Base-by-base conservation (phyloP, 2,113 vertebrate species). In the Silurus glanis region DNA sequence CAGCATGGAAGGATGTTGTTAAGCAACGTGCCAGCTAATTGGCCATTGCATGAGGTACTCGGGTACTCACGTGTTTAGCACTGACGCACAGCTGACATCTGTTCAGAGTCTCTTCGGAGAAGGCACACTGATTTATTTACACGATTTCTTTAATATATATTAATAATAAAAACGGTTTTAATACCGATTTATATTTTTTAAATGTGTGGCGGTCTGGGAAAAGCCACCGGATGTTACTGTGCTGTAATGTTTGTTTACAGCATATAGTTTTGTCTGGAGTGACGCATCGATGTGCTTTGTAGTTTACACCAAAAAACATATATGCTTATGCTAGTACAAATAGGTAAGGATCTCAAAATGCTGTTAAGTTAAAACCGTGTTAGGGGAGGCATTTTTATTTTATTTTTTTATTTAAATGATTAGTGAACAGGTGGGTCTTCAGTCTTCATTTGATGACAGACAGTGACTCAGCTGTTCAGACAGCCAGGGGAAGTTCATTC, bases 11-110 rank as follows among this genome's bases (percentile, higher is more conserved):
- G 51, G 49, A 58, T 83, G 47, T 69, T 69, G 53, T 83, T 37
- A 71, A 83, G 82, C 67, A 71, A 72, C 53, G 64, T 80, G 76
- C 76, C 55, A 23, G 64, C 51, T 83, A 71, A 71, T 55, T 56
- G 66, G n/a, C 25, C 25, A n/a, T 58, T 23, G 76, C 76, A 58
- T 59, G 76, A 80, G 76, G 75, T 56, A 56, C 75, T 56, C 17
- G 23, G 55, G 21, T 59, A 37, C 76, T 59, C 76, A 58, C 76
- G 28, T 80, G 76, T 45, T 58, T 58, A 80, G 17, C 55, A 37
- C 76, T 79, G 76, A 79, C 14, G 16, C 76, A 80, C 55, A 80
- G 76, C 55, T 58, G 76, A 28, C 76, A 80, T 59, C 25, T 80
- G 76, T 80, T 59, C 25, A 37, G 55, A 80, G 55, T 58, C 25